Conservation (phyloP, 2,888 invertebrate species). For the Eremobia ochroleuca region DNA sequence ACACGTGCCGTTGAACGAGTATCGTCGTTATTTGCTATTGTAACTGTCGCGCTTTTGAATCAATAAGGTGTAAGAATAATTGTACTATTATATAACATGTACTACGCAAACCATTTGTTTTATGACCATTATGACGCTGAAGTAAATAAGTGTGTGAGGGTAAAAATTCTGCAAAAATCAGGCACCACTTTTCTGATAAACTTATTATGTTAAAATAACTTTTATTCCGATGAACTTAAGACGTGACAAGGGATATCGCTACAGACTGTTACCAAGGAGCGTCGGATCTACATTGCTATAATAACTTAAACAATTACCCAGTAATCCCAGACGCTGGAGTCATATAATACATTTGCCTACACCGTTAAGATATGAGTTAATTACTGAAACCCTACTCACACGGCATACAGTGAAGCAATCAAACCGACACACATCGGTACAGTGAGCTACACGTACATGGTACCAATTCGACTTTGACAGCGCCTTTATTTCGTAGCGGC, state of each 20-base stretch:
- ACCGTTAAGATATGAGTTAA: conserved; percentile 66
- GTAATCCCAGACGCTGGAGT: conserved; percentile 50
- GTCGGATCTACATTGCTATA: conserved; percentile 34
- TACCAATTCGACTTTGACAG: neutral
- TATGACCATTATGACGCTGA: neutral
- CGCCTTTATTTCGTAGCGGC: conserved; percentile 26
- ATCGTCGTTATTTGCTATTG: conserved; percentile 31
- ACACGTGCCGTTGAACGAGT: conserved; percentile 39
- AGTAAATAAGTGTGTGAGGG: neutral
- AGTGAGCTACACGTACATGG: conserved; percentile 35
- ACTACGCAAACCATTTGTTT: neutral
- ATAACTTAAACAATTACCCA: conserved; percentile 38
- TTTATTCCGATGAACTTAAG: neutral
- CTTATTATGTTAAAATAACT: neutral
- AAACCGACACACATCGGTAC: conserved; percentile 60
- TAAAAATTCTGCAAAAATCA: neutral
- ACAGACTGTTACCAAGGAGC: conserved; percentile 15
- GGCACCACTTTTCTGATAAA: neutral
- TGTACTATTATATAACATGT: conserved; percentile 6
- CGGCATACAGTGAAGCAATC: conserved; percentile 58
- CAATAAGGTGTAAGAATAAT: conserved; percentile 2
- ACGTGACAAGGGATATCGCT: neutral
- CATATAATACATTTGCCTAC: conserved; percentile 45
- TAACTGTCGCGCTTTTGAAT: conserved; percentile 34
- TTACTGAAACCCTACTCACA: conserved; percentile 70